A percentile compares a stretch with the other conserved stretches of the same genome.
These are phyloP conservation scores for Oncorhynchus keta DNA, from an alignment of 2,113 vertebrate genomes.

Conservation along the genomic window DNA sequence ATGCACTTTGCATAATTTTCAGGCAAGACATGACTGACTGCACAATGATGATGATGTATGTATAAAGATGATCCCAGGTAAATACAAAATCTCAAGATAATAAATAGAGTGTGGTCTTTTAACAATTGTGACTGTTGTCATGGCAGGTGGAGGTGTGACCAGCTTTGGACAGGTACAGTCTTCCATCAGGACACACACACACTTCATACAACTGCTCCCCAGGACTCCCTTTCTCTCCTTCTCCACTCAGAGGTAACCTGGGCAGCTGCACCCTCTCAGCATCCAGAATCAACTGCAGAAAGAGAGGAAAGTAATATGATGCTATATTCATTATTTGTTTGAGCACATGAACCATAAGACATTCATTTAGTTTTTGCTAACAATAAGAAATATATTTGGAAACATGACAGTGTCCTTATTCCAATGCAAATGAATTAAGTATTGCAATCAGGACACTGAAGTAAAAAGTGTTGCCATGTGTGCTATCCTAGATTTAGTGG, in stretches of 20 bases:
- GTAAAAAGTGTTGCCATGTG: too few species aligned
- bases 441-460: too few species aligned
- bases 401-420: too few species aligned
- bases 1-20: not conserved
- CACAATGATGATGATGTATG: not conserved
- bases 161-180: constrained; percentile 76
- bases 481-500: not conserved
- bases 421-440: too few species aligned
- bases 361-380: too few species aligned
- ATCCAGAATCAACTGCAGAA: constrained; percentile 72
- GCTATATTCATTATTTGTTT: not conserved
- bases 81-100: not conserved
- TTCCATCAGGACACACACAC: constrained; percentile 79
- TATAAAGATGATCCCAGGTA: not conserved
- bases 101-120: constrained; percentile 13
- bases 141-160: constrained; percentile 71
- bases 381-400: too few species aligned
- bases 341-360: not conserved
- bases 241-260: constrained; percentile 64
- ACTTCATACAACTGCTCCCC: constrained; percentile 76
- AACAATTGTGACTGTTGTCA: constrained; percentile 70
- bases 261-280: constrained; percentile 74
- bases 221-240: constrained; percentile 44
- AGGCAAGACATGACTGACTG: not conserved
- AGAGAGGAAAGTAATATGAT: constrained; percentile 15